Evolutionary conservation across 2,113 vertebrate species (phyloP).

Genomic region (human (Homo sapiens)): GRCh38 chr3:107354501-107355000

Average conservation of each 20-base stretch:
- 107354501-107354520: background rate
- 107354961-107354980: background rate
- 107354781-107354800: background rate
- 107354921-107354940: background rate
- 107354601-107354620: background rate
- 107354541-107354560: background rate
- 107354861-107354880: background rate
- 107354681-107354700: background rate
- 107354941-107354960: background rate
- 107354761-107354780: background rate
- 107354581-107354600: background rate
- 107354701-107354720: background rate
- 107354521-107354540: background rate
- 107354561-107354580: background rate
- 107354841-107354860: background rate
- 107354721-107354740: background rate
- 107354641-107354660: background rate
- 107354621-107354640: background rate
- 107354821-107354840: conserved; percentile 21
- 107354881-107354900: too few relatives aligned
- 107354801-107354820: background rate
- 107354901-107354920: background rate
- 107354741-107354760: background rate
- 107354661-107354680: background rate
- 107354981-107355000: background rate